Evolutionary conservation across 2,888 invertebrate genomes (phyloP).

Genomic region (Yponomeuta cagnagella): DNA sequence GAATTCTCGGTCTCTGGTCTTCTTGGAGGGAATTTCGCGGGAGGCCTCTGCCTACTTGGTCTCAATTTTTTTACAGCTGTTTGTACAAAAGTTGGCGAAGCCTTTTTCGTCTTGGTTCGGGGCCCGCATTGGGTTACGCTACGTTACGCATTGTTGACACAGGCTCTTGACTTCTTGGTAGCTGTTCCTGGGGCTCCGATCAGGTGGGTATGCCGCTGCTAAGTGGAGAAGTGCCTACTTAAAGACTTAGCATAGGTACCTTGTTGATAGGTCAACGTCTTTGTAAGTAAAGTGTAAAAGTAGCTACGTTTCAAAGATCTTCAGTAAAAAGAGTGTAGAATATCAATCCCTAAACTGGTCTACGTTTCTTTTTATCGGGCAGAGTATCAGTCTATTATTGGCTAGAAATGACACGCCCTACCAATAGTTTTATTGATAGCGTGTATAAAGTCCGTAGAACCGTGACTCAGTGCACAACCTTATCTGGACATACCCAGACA

Average conservation of each 20-base stretch:
- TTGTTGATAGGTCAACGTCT: neutral
- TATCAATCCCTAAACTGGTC: no score
- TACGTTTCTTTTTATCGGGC: no score
- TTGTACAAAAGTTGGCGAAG: slow-evolving; percentile 23
- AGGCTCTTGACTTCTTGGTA: neutral
- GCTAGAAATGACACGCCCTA: no score
- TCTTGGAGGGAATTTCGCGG: slow-evolving; percentile 53
- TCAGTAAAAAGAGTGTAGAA: no score
- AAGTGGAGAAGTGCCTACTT: neutral
- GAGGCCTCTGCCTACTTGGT: slow-evolving; percentile 47
- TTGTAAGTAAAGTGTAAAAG: no score
- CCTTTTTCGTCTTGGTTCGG: slow-evolving; percentile 9
- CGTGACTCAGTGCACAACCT: neutral
- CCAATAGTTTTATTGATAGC: neutral
- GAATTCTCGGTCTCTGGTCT: slow-evolving; percentile 17
- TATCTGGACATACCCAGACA: neutral
- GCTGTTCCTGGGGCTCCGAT: neutral
- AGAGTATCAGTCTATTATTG: no score
- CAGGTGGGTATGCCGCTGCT: neutral
- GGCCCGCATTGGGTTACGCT: slow-evolving; percentile 11
- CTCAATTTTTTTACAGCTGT: slow-evolving; percentile 52
- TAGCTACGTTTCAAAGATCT: no score
- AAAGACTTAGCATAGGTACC: neutral
- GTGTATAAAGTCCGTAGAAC: neutral
- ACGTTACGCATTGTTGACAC: slow-evolving; percentile 15